Base-by-base conservation (phyloP, 1,140 invertebrate genomes). In the Solenopsis fugax region DNA sequence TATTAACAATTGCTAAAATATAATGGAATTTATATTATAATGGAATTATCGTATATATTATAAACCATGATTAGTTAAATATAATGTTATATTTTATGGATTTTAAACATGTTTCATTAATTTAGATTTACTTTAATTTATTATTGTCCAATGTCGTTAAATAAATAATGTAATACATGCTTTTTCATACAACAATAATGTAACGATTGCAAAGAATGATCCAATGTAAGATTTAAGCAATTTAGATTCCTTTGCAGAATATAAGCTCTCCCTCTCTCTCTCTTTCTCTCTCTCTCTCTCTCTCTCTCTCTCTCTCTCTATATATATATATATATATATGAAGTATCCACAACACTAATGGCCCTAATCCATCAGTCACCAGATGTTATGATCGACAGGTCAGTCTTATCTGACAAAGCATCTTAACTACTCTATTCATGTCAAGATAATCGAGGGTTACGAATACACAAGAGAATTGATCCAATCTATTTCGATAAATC, bases 301-400 rank as follows among this genome's bases (percentile, higher is more conserved):
- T n/a, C n/a, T n/a, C n/a, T n/a, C n/a, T n/a, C n/a, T n/a, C n/a
- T n/a, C n/a, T n/a, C n/a, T n/a, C n/a, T n/a, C n/a, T 41, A 12
- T 67, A 45, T 21, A 41, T 12, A 12, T 7, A 65, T n/a, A 41
- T 65, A 65, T 65, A 65, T 41, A 21, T 56, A 56, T 56, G n/a
- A 10, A 64, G 48, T 50, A 86, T 85, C 78, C 62, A 82, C 75
- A 58, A 88, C 69, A 69, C 86, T 90, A 87, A 90, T 88, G 89
- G 81, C 62, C 60, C 67, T 86, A 88, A 90, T 90, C 89, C 89
- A 90, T 90, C 89, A 90, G 69, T 64, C 56, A 67, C n/a, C 45
- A 41, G 41, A 62, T 50, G 76, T 80, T 21, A 71, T 62, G 58
- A 77, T 52, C 75, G 89, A 90, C 89, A 58, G 62, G 60, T 71